Evolutionary conservation across 2,888 invertebrate species (phyloP), one percentile per base, ranked within the genome.

Genomic region (Bursaphelenchus okinawaensis): DNA sequence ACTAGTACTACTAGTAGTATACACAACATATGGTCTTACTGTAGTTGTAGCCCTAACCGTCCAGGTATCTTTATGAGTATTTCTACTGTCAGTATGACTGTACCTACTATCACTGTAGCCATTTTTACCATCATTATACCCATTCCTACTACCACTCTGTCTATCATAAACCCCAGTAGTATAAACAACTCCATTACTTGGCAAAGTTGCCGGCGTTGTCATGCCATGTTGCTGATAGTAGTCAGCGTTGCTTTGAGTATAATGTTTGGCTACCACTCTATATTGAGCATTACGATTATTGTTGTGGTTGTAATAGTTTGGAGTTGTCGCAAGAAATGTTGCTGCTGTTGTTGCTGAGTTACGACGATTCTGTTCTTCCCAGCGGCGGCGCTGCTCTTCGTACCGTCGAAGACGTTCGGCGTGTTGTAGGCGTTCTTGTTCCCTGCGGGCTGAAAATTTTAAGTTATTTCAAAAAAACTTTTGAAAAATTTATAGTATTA

Each of bases 1-100:
- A 4, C 59, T 66, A 4, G 68, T 68, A 16, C 68, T 62, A 23
- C 68, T 58, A 1, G 62, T 20, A 40, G 66, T n/a, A 7, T 29
- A 9, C 40, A 4, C n/a, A 16, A 40, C 40, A 40, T 16, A 16
- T 4, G 40, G 40, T n/a, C 40, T 1, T 6, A 40, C 16, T 16
- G 40, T 40, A 2, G 40, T 40, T 40, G 40, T 3, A 40, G n/a
- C 2, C 12, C 16, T n/a, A 40, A n/a, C n/a, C n/a, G 40, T 40
- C 40, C n/a, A n/a, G n/a, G n/a, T n/a, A n/a, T n/a, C n/a, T n/a
- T n/a, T n/a, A n/a, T n/a, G n/a, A n/a, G n/a, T n/a, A n/a, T n/a
- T n/a, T n/a, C n/a, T n/a, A n/a, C n/a, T n/a, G n/a, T n/a, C n/a
- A n/a, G n/a, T n/a, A n/a, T n/a, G n/a, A n/a, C n/a, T n/a, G n/a